Evolutionary conservation across 2,797 vertebrate genomes (phyloP).

Genomic region (Notamacropus eugenii): DNA sequence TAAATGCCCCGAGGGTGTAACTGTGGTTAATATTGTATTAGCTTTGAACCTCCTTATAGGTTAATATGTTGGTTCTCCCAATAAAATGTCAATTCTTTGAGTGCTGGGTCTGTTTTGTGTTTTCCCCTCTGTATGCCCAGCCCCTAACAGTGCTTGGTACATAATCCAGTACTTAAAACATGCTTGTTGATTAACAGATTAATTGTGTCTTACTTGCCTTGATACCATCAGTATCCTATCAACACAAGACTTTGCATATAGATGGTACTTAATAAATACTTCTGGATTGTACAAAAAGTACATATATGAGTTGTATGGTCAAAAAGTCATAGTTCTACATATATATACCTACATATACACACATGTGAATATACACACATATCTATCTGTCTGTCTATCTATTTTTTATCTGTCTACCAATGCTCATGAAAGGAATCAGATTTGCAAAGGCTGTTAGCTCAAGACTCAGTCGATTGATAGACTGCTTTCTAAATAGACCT

Average conservation of each 20-base stretch:
- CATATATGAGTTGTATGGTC: neutral
- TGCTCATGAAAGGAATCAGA: neutral
- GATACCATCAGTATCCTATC: neutral
- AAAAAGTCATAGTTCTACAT: neutral
- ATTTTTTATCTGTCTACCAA: too few species aligned
- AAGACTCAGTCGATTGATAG: neutral
- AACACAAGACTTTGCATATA: neutral
- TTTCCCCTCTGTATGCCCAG: neutral
- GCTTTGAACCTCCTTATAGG: neutral
- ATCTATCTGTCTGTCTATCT: neutral
- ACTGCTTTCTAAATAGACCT: neutral
- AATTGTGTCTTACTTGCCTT: neutral
- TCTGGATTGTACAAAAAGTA: neutral
- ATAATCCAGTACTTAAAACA: neutral
- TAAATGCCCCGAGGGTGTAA: neutral
- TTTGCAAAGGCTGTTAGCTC: neutral
- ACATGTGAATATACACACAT: too few species aligned
- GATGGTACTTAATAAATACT: neutral
- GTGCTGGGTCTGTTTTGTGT: neutral
- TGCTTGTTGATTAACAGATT: neutral
- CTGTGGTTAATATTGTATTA: neutral
- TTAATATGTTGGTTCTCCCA: neutral
- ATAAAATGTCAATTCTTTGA: neutral
- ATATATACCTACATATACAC: too few species aligned
- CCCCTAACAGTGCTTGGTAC: neutral